Conservation (phyloP, 2,113 vertebrate genomes). For the Amphiprion ocellaris region DNA sequence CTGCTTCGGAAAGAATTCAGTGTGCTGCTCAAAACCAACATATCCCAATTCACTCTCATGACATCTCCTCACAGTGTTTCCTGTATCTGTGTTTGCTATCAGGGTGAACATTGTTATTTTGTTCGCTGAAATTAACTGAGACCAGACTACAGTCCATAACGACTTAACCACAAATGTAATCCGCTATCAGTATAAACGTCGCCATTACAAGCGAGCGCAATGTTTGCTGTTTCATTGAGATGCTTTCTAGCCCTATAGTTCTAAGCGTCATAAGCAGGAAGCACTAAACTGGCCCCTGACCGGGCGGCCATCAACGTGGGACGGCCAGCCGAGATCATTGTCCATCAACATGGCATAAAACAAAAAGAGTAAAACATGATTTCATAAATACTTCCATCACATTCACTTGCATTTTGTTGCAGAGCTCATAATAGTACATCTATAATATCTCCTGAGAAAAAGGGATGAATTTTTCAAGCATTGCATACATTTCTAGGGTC, state of each 20-base stretch:
- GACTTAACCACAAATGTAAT: constrained; percentile 67
- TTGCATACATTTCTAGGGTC: constrained; percentile 84
- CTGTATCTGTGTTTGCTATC: constrained; percentile 67
- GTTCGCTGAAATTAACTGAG: constrained; percentile 60
- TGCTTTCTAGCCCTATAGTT: constrained; percentile 77
- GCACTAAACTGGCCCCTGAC: constrained; percentile 66
- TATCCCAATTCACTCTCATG: constrained; percentile 67
- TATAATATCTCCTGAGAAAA: constrained; percentile 87
- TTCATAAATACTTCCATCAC: constrained; percentile 80
- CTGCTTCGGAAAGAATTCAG: constrained; percentile 35
- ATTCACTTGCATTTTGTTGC: constrained; percentile 85
- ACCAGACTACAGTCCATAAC: constrained; percentile 61
- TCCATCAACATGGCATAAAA: constrained; percentile 74
- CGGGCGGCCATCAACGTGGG: constrained; percentile 28
- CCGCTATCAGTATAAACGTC: constrained; percentile 59
- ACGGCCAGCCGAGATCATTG: constrained; percentile 65
- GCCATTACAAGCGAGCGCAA: constrained; percentile 57
- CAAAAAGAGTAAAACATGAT: constrained; percentile 73
- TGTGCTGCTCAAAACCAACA: constrained; percentile 64
- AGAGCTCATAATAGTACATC: constrained; percentile 83
- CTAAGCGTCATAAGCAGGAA: constrained; percentile 75
- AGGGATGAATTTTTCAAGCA: constrained; percentile 84
- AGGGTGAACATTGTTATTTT: constrained; percentile 62
- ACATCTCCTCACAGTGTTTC: constrained; percentile 76
- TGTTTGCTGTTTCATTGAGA: constrained; percentile 66